phyloP scores from a whole-genome alignment of 2,113 vertebrate species.

The Limanda limanda region DNA sequence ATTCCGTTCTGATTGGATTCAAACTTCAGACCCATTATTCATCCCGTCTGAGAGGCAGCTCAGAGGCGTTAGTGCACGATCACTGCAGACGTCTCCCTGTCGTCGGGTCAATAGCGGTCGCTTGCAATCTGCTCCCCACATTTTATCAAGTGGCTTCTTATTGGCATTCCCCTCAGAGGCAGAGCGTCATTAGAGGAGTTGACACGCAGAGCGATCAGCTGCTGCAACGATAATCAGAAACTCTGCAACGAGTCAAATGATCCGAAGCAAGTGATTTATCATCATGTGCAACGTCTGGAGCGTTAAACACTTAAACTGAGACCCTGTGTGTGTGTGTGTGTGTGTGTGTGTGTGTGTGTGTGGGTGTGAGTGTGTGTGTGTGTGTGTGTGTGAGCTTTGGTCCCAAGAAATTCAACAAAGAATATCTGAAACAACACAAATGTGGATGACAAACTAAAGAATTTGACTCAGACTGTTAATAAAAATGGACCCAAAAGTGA shows the following conservation, averaged over 20 bases:
- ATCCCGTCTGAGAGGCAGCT: constrained; percentile 39
- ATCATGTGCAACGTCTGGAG: constrained; percentile 34
- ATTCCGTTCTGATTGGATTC: constrained; percentile 16
- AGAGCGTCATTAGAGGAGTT: constrained; percentile 64
- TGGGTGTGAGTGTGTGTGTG: no score
- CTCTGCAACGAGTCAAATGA: constrained; percentile 64
- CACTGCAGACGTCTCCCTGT: constrained; percentile 66
- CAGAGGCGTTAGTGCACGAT: constrained; percentile 48
- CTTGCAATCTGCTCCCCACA: constrained; percentile 70
- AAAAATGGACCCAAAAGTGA: background rate
- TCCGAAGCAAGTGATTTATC: constrained; percentile 74
- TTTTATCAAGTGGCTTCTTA: constrained; percentile 55
- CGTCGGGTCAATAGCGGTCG: constrained; percentile 72
- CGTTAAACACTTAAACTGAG: background rate
- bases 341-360: background rate
- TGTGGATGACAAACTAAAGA: background rate
- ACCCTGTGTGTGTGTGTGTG: no score
- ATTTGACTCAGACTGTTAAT: background rate
- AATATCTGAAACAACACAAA: background rate
- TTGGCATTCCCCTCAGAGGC: constrained; percentile 76
- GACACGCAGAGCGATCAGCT: constrained; percentile 60
- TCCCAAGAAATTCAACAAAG: background rate
- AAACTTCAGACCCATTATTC: constrained; percentile 57
- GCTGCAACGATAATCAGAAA: constrained; percentile 69
- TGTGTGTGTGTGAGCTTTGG: background rate